Base-by-base conservation (phyloP, 2,888 invertebrate genomes). In the Habroteleia sp. region DNA sequence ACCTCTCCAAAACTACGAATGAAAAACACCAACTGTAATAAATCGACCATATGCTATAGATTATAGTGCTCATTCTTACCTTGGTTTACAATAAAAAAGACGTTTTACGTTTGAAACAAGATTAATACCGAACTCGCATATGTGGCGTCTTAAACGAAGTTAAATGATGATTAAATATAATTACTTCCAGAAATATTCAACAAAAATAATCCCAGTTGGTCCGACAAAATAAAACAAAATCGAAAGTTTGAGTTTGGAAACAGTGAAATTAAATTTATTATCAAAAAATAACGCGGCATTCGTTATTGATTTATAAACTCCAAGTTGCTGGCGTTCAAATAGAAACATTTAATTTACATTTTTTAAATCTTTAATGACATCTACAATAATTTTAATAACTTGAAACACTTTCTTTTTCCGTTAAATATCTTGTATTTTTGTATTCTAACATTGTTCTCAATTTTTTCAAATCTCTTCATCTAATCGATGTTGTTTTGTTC, bases 1-100 rank as follows among this genome's bases (percentile, higher is more conserved):
- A 58, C 72, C 37, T 76, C 66, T 42, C 50, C 20, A 11, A 44
- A 56, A 4, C 60, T 54, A 29, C 44, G 48, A 63, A 68, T 58
- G 72, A 71, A 71, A 71, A 71, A 65, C 54, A 41, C 23, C 75
- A 75, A 71, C 50, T 29, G 41, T 39, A 54, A 72, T 68, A 72
- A 72, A 62, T 62, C 66, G 62, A 76, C 76, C 72, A 76, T 68
- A 72, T 72, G 76, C 56, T 58, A 46, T 35, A 52, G 65, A 66
- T 75, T 60, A 71, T 66, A 41, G 39, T 25, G 35, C 48, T 42
- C 41, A 17, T 52, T 25, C 44, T 50, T 60, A 44, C 58, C 65
- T 58, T 37, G 7, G 42, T 56, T 48, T 33, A 58, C 16, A 73
- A 62, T 17, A 54, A 58, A 50, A 65, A 65, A 16, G 48, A 46